phyloP scores from a whole-genome alignment of 1,140 invertebrate genomes.

The Caenorhabditis latens region DNA sequence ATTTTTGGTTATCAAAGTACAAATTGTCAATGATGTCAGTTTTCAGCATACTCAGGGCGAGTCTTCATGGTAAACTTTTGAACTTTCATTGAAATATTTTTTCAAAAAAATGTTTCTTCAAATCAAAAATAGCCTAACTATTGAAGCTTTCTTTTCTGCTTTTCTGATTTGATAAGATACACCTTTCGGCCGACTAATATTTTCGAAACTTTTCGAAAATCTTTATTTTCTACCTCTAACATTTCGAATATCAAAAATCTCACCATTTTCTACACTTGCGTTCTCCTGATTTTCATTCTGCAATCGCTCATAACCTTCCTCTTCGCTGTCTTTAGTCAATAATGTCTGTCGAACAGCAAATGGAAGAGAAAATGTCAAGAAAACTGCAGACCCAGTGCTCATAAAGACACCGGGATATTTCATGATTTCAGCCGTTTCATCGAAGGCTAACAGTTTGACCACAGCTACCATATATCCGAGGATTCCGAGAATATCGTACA shows the following conservation, averaged over 20 bases:
- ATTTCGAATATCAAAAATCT: slow-evolving; percentile 2
- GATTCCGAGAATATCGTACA: slow-evolving; percentile 28
- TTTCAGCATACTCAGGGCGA: too few relatives aligned
- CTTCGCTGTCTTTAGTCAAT: slow-evolving; percentile 1
- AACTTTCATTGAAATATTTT: too few relatives aligned
- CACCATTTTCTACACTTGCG: slow-evolving; percentile 13
- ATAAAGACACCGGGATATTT: slow-evolving; percentile 14
- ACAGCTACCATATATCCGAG: slow-evolving; percentile 24
- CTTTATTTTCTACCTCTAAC: too few relatives aligned
- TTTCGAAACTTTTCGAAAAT: neutral
- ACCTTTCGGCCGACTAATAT: too few relatives aligned
- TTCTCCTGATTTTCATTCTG: neutral
- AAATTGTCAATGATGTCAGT: too few relatives aligned
- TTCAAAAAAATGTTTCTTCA: too few relatives aligned
- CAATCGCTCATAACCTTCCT: neutral
- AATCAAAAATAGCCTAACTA: too few relatives aligned
- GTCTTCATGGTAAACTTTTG: too few relatives aligned
- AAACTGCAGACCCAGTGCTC: slow-evolving; percentile 3
- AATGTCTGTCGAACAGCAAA: slow-evolving; percentile 14
- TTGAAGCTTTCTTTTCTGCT: too few relatives aligned
- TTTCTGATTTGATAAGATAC: too few relatives aligned
- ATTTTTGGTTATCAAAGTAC: too few relatives aligned
- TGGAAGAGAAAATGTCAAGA: slow-evolving; percentile 24
- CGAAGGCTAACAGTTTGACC: neutral
- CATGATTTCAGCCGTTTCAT: neutral